Percentiles rank a stretch among this genome's conserved stretches.
Conservation (phyloP, 2,113 vertebrate species). For the Diphyllodes magnificus region DNA sequence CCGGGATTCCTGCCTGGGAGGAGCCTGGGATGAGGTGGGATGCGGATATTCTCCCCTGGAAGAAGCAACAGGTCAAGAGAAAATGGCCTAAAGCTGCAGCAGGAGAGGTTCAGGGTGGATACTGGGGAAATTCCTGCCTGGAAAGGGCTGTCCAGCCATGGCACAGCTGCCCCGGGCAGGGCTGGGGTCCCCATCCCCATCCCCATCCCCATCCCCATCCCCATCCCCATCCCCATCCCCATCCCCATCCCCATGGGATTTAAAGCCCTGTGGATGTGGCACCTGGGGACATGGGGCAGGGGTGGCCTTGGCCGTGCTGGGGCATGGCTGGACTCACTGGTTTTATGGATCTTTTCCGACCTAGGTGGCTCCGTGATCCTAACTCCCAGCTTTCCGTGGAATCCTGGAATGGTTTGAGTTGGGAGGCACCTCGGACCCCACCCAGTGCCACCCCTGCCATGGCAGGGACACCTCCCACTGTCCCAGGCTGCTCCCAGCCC, state of each 20-base stretch:
- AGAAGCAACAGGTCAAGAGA: background rate
- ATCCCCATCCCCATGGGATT: background rate
- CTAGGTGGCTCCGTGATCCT: background rate
- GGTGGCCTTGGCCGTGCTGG: background rate
- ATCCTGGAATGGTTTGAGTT: background rate
- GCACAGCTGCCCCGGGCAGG: background rate
- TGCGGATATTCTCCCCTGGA: background rate
- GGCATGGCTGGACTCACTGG: background rate
- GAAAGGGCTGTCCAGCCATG: background rate
- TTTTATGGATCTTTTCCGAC: background rate
- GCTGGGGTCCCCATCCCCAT: too few species aligned
- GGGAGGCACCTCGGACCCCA: too few species aligned
- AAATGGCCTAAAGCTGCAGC: background rate
- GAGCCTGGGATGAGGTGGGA: background rate
- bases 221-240: too few species aligned
- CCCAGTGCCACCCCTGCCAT: background rate
- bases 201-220: background rate
- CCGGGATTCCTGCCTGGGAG: background rate
- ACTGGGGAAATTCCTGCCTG: background rate
- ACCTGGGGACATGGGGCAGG: fast-evolving
- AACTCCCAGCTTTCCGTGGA: background rate
- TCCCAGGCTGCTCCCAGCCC: background rate
- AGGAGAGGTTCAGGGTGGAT: background rate
- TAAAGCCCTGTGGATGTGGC: fast-evolving
- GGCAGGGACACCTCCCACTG: background rate